A percentile compares a stretch with the other conserved stretches of the same genome.
These are phyloP conservation scores for Solea senegalensis DNA, from an alignment of 2,113 vertebrate genomes.

Conservation along the genomic window DNA sequence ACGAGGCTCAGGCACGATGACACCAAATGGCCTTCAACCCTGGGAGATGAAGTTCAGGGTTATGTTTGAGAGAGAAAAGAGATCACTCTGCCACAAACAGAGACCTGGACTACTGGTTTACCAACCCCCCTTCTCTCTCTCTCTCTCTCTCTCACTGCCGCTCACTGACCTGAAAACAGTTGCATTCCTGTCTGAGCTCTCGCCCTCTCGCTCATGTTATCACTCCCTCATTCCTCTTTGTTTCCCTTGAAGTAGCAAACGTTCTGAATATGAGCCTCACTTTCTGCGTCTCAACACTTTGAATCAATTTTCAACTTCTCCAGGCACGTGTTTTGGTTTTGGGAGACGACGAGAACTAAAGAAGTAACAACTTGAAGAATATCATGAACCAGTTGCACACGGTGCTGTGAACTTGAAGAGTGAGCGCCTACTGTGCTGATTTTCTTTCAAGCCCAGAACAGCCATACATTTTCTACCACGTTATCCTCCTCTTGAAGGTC, in stretches of 20 bases:
- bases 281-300: constrained; percentile 51
- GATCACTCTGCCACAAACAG: constrained; percentile 42
- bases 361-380: neutral
- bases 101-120: constrained; percentile 66
- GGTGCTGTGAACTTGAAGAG: constrained; percentile 26
- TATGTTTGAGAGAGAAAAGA: constrained; percentile 47
- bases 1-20: constrained; percentile 24
- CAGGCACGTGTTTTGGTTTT: neutral
- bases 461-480: too few species aligned
- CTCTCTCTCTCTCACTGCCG: constrained; percentile 46
- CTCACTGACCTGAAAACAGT: constrained; percentile 83
- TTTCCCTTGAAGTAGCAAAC: constrained; percentile 49
- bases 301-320: constrained; percentile 51
- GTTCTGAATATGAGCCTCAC: constrained; percentile 32
- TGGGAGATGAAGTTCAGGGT: constrained; percentile 42
- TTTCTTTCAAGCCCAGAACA: neutral
- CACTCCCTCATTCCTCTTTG: constrained; percentile 46
- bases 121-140: constrained; percentile 38
- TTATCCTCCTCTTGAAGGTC: too few species aligned
- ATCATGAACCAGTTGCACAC: neutral
- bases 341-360: neutral
- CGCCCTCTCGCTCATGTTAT: constrained; percentile 49
- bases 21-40: constrained; percentile 34
- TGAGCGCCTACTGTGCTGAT: neutral
- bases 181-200: constrained; percentile 76